Conservation (phyloP, 2,797 vertebrate genomes). For the Sarcophilus harrisii region DNA sequence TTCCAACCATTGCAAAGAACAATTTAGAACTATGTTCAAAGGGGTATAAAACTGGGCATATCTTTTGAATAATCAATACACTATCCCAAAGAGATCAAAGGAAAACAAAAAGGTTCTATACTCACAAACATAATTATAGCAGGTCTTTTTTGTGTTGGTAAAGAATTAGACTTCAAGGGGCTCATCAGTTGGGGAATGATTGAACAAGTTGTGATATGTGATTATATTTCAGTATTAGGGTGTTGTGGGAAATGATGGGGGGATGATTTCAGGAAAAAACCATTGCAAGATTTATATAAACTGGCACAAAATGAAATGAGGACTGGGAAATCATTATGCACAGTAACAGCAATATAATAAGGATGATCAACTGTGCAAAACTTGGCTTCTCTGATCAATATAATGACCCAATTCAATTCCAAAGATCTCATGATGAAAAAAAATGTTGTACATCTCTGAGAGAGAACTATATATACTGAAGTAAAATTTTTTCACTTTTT, state of each 20-base stretch:
- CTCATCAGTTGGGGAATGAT: neutral
- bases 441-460: neutral
- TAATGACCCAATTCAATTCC: neutral
- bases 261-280: neutral
- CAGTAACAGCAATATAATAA: neutral
- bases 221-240: neutral
- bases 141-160: neutral
- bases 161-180: neutral
- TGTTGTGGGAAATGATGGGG: neutral
- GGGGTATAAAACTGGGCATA: neutral
- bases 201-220: neutral
- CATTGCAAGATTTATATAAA: neutral
- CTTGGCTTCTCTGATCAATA: neutral
- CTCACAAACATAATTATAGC: neutral
- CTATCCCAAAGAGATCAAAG: neutral
- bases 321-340: neutral
- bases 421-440: neutral
- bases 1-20: neutral
- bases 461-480: neutral
- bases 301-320: neutral
- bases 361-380: neutral
- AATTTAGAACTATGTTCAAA: neutral
- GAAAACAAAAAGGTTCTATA: neutral
- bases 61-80: neutral
- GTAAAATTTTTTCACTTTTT: neutral